Evolutionary conservation across 2,888 invertebrate genomes (phyloP), one percentile per base, ranked within the genome.

Genomic region (Drosophila nr. medialis): DNA sequence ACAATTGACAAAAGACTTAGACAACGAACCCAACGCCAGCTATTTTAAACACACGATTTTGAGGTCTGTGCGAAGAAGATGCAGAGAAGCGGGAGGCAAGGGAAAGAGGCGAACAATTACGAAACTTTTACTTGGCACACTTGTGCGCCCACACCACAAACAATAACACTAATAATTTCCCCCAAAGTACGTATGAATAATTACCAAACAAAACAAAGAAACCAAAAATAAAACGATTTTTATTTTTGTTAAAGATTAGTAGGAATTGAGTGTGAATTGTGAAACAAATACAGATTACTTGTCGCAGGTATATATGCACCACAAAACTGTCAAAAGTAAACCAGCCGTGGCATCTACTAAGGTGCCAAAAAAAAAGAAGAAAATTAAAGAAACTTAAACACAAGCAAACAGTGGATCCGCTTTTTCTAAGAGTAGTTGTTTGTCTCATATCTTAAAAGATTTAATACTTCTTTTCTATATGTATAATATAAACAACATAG

Each of bases 1-100:
- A 38, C 27, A 30, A 21, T 15, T 58, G 53, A 40, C 64, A 72
- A 68, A 74, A 55, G 66, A 70, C 64, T 72, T 68, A 29, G 66
- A 64, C 83, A 77, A 78, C 65, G 49, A 83, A 75, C 81, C 74
- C 90, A 88, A 83, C 75, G 90, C 77, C 86, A 86, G 73, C 88
- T 88, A 61, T n/a, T 56, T 69, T 58, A n/a, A 24, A 53, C 45
- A 64, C 36, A 48, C 56, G 65, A 59, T 56, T 72, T 71, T 40
- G 34, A 40, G 11, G 15, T 24, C 8, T 45, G 7, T 8, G 15
- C 15, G 15, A 45, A 45, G 21, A 0, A 4, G 18, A 0, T n/a
- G n/a, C n/a, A 8, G 11, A 11, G 15, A 21, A 13, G 15, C 15
- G 7, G 4, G 6, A 11, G 18, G 18, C 0, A 45, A 15, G 45